Evolutionary conservation across 2,888 invertebrate species (phyloP).

Genomic region (Choristoneura rosaceana): DNA sequence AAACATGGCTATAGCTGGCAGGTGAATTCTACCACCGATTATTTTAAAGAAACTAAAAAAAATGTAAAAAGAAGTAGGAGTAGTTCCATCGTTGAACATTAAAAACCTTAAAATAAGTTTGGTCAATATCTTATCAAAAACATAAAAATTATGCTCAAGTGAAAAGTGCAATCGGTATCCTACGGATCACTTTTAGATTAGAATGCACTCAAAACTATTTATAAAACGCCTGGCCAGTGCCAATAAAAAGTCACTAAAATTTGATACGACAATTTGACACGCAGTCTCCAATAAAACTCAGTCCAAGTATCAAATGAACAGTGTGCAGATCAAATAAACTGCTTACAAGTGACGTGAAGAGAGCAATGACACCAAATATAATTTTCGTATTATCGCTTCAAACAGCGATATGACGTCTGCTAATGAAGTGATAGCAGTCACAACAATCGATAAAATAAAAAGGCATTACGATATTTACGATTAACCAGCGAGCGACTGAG

Average conservation of each 20-base stretch:
- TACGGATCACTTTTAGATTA: not conserved
- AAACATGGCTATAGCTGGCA: too few relatives aligned
- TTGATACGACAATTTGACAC: not conserved
- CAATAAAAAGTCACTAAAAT: not conserved
- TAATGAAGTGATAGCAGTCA: constrained; percentile 69
- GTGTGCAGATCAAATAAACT: not conserved
- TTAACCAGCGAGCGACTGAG: constrained; percentile 52
- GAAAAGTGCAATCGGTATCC: not conserved
- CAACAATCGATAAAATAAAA: constrained; percentile 76
- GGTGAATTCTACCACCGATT: too few relatives aligned
- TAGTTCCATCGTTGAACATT: too few relatives aligned
- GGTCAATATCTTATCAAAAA: too few relatives aligned
- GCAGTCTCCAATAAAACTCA: not conserved
- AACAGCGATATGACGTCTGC: constrained; percentile 58
- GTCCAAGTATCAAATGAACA: not conserved
- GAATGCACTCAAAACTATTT: not conserved
- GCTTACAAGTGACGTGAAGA: constrained; percentile 41
- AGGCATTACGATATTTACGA: constrained; percentile 44
- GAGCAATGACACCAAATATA: constrained; percentile 65
- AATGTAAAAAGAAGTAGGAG: too few relatives aligned
- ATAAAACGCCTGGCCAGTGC: not conserved
- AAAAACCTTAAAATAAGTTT: too few relatives aligned
- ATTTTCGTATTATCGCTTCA: constrained; percentile 68
- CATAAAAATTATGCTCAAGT: not conserved
- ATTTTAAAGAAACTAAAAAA: too few relatives aligned